phyloP scores from a whole-genome alignment of 2,113 vertebrate genomes.

The Epinephelus moara region DNA sequence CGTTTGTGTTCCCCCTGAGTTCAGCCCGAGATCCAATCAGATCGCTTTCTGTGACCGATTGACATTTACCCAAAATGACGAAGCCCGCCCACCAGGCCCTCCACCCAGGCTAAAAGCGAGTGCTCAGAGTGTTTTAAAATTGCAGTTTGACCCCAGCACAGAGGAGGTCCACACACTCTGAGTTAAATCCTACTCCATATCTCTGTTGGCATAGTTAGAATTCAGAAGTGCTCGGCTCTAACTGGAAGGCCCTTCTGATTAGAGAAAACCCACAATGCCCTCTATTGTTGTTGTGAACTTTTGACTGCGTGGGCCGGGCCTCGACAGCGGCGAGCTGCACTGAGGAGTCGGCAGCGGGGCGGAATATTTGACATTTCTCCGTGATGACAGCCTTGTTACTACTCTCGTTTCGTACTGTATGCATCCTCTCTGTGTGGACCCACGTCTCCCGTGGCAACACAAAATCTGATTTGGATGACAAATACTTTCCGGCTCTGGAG shows the following conservation, averaged over 20 bases:
- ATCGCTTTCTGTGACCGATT: constrained; percentile 41
- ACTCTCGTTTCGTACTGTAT: constrained; percentile 66
- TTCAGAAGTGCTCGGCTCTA: constrained; percentile 70
- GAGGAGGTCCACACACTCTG: constrained; percentile 61
- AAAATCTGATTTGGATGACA: constrained; percentile 73
- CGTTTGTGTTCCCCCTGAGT: constrained; percentile 17
- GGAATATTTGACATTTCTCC: constrained; percentile 84
- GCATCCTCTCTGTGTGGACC: constrained; percentile 60
- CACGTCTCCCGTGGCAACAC: constrained; percentile 65
- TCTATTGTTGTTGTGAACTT: constrained; percentile 84
- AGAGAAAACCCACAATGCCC: constrained; percentile 78
- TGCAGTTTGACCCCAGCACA: constrained; percentile 67
- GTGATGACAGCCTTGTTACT: constrained; percentile 76
- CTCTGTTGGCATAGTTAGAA: constrained; percentile 78
- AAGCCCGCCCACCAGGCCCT: constrained; percentile 52
- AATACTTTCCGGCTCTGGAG: constrained; percentile 68
- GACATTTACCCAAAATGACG: constrained; percentile 65
- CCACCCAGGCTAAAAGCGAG: constrained; percentile 49
- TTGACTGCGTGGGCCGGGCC: constrained; percentile 80
- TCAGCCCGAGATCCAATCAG: constrained; percentile 47
- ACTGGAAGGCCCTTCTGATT: constrained; percentile 77
- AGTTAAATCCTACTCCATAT: constrained; percentile 76
- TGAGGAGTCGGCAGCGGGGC: constrained; percentile 74
- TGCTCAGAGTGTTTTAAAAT: constrained; percentile 58
- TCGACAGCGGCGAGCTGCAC: constrained; percentile 61